Percentiles rank a stretch among this genome's conserved stretches.
phyloP scores from a whole-genome alignment of 2,113 vertebrate species.

The Chamaetylas fuelleborni region DNA sequence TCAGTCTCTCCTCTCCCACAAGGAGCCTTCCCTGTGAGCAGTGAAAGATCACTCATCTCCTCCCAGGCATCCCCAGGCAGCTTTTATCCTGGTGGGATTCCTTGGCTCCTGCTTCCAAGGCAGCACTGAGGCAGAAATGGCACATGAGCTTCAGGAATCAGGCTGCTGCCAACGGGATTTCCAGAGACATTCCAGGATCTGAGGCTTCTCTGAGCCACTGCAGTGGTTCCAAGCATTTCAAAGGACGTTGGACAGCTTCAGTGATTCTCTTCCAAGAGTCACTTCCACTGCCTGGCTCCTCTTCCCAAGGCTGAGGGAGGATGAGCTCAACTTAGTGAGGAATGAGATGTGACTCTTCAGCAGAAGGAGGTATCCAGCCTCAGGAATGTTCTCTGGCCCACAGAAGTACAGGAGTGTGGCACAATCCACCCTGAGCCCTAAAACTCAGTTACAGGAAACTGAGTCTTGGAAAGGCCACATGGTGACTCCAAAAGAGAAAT shows the following conservation, averaged over 20 bases:
- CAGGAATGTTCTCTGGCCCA: not conserved
- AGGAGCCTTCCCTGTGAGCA: not conserved
- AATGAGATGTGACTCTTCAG: accelerated
- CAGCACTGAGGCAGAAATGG: not conserved
- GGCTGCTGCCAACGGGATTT: not conserved
- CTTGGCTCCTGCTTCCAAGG: not conserved
- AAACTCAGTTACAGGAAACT: not conserved
- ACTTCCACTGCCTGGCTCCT: not conserved
- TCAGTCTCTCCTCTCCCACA: not conserved
- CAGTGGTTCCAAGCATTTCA: not conserved
- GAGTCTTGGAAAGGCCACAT: not conserved
- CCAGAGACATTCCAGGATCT: not conserved
- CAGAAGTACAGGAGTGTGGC: not conserved
- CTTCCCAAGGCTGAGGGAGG: not conserved
- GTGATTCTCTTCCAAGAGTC: not conserved
- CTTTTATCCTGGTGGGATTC: not conserved
- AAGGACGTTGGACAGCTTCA: not conserved
- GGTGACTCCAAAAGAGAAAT: not conserved
- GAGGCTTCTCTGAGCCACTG: not conserved
- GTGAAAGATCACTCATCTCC: not conserved
- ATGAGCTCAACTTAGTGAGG: accelerated
- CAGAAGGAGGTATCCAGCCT: not conserved
- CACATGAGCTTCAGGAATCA: not conserved
- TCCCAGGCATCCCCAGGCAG: not conserved
- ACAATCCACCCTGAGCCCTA: not conserved